Base-by-base conservation (phyloP, 2,113 vertebrate species). In the Vireo altiloquus region DNA sequence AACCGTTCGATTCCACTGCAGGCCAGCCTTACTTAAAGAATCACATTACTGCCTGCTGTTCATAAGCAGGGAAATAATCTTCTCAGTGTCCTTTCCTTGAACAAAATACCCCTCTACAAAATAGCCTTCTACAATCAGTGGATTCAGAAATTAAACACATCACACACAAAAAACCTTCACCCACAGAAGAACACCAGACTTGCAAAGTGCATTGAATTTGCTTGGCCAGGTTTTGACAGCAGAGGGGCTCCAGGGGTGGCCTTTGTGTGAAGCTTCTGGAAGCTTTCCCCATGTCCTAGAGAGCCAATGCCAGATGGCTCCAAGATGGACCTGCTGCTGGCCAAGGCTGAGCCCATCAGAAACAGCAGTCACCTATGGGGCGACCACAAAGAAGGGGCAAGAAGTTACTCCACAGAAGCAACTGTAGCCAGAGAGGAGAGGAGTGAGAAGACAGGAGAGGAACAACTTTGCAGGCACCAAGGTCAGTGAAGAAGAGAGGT, bases 291-390 rank as follows among this genome's bases (percentile, higher is more conserved):
- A 9, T 15, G 17, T 37, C 31, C 3, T 1, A 37, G 1, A 42
- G 6, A 77, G 44, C 17, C 53, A 68, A 22, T 15, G 53, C 15
- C 9, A 20, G 33, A 20, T 0, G 0, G 16, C 11, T 87, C 28
- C 63, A 76, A 44, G 31, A 49, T 0, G 0, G 12, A 83, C 15
- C 28, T 59, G 44, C 44, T 42, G 52, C 39, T 76, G n/a, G 16
- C 21, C 37, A 66, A 75, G 21, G 14, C 19, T 1, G 4, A 84
- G 39, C 20, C 14, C 8, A 35, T 27, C 39, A 31, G 8, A 1
- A 2, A 33, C 0, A 1, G 11, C 9, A 17, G 13, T 7, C 0
- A 0, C 22, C 15, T 47, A 30, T 22, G 25, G 2, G n/a, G 5
- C 0, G 3, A 37, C 10, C 11, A 9, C 16, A 60, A 49, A 47